These are phyloP conservation scores for Oxygymnocypris stewartii DNA, from an alignment of 2,113 vertebrate species.

Conservation along the genomic window DNA sequence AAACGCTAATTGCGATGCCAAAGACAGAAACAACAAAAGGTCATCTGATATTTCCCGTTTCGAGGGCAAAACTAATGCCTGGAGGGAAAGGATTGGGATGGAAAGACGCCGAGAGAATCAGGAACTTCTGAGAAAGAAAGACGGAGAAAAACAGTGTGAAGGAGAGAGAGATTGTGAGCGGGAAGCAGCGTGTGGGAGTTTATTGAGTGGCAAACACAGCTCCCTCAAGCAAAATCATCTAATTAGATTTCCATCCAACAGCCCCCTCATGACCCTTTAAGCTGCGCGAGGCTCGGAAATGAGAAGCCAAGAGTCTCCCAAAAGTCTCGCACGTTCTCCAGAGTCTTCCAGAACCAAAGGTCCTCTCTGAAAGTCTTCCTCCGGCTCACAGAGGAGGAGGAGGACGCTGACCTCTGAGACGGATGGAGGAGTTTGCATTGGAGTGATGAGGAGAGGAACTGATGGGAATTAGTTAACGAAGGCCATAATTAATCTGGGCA, in stretches of 20 bases:
- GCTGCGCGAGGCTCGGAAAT: conserved; percentile 64
- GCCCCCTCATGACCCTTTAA: conserved; percentile 72
- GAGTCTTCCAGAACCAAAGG: conserved; percentile 64
- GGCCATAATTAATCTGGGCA: neutral
- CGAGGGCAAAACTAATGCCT: conserved; percentile 18
- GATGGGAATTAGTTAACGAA: neutral
- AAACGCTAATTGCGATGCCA: conserved; percentile 23
- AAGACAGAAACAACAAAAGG: conserved; percentile 39
- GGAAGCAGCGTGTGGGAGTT: conserved; percentile 66
- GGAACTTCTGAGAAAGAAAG: conserved; percentile 16
- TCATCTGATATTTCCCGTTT: conserved; percentile 23
- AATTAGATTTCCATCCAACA: conserved; percentile 77
- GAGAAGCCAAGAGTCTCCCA: conserved; percentile 59
- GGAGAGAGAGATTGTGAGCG: conserved; percentile 11
- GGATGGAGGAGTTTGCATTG: conserved; percentile 19
- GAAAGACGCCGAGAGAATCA: neutral
- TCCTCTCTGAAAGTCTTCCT: conserved; percentile 57
- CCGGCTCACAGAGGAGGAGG: conserved; percentile 44
- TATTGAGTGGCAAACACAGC: conserved; percentile 70
- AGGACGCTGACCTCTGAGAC: conserved; percentile 32
- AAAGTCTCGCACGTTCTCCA: conserved; percentile 59
- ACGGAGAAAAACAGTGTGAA: conserved; percentile 42
- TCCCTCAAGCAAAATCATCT: conserved; percentile 75
- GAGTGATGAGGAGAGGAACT: neutral
- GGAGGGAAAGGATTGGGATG: conserved; percentile 8